Conservation (phyloP, 2,113 vertebrate genomes). For the Semicossyphus pulcher region DNA sequence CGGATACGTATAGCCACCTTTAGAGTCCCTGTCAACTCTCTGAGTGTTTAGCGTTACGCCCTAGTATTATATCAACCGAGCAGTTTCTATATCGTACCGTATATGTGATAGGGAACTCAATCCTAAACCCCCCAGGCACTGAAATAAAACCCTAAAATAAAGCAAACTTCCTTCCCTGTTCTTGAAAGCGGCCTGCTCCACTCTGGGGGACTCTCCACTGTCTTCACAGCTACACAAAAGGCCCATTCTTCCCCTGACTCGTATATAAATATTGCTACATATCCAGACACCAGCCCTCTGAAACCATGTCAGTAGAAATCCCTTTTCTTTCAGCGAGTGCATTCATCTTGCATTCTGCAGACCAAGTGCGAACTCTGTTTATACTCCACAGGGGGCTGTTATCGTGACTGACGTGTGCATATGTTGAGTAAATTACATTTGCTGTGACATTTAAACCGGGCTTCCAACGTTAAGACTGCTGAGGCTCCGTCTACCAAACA, state of each 20-base stretch:
- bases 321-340: conserved; percentile 64
- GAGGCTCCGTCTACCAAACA: conserved; percentile 47
- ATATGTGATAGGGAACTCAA: conserved; percentile 55
- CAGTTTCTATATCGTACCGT: conserved; percentile 36
- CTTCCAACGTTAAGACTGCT: conserved; percentile 67
- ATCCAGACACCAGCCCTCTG: conserved; percentile 51
- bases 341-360: conserved; percentile 58
- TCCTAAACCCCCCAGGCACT: conserved; percentile 43
- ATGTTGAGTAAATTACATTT: conserved; percentile 80
- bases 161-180: conserved; percentile 45
- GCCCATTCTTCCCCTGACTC: conserved; percentile 59
- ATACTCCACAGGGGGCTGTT: conserved; percentile 61
- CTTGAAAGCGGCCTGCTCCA: conserved; percentile 41
- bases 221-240: conserved; percentile 71
- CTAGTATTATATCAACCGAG: conserved; percentile 46
- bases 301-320: conserved; percentile 72
- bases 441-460: conserved; percentile 79
- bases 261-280: conserved; percentile 78
- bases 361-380: conserved; percentile 57
- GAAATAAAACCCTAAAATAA: conserved; percentile 62
- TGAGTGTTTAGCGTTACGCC: conserved; percentile 57
- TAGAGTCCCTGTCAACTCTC: conserved; percentile 54
- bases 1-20: conserved; percentile 64
- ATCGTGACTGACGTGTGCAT: conserved; percentile 81
- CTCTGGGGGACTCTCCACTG: conserved; percentile 49